A percentile compares a stretch with the other conserved stretches of the same genome.
These are phyloP conservation scores for Eptesicus fuscus DNA, from an alignment of 2,113 vertebrate species.

Conservation along the genomic window DNA sequence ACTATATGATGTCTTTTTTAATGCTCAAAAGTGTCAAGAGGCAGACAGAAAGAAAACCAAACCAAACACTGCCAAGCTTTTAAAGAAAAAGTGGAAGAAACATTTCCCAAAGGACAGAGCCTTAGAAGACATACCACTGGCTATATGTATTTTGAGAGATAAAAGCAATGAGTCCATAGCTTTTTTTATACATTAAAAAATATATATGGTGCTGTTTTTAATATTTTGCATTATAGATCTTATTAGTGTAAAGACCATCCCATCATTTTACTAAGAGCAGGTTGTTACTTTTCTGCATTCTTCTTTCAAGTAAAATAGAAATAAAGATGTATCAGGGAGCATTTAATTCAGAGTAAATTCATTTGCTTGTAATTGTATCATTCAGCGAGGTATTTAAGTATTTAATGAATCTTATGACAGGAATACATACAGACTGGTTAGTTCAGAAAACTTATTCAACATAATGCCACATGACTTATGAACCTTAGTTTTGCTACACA, in stretches of 20 bases:
- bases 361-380: neutral
- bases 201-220: neutral
- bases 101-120: neutral
- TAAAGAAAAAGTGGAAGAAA: neutral
- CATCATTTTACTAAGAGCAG: neutral
- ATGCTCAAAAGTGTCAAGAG: neutral
- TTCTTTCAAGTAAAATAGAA: neutral
- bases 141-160: neutral
- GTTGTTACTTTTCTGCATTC: neutral
- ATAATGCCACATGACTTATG: neutral
- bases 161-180: neutral
- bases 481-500: neutral
- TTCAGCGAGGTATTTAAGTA: neutral
- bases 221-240: neutral
- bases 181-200: neutral
- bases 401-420: neutral
- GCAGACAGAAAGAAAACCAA: neutral
- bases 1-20: neutral
- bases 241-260: neutral
- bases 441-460: neutral
- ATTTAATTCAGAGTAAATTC: slow-evolving; percentile 24
- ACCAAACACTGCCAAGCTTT: neutral
- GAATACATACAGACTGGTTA: neutral
- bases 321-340: neutral
- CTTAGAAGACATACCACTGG: neutral